Conservation (phyloP, 2,113 vertebrate genomes). For the Chiloscyllium plagiosum region DNA sequence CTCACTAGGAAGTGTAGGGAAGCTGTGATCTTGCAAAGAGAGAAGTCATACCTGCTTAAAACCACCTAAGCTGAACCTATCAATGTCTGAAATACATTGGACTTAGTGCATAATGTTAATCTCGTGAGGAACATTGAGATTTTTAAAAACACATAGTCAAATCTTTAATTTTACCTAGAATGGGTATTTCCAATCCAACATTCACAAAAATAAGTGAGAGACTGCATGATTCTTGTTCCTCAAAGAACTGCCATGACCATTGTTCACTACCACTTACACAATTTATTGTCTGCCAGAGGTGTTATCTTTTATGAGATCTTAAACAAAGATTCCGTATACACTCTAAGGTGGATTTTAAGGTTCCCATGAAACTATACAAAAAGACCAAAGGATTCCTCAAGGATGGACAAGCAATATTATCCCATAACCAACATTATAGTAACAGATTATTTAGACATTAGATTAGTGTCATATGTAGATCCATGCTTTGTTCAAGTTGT, state of each 20-base stretch:
- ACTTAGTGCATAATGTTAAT: neutral
- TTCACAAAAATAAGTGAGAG: neutral
- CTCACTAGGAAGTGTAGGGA: neutral
- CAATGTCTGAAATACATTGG: neutral
- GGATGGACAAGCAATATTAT: neutral
- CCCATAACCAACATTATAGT: neutral
- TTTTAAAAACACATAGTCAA: neutral
- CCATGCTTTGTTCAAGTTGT: neutral
- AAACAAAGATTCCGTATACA: neutral
- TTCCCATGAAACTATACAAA: neutral
- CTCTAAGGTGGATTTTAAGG: neutral
- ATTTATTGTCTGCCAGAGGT: neutral
- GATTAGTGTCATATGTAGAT: neutral
- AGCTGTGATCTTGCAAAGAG: neutral
- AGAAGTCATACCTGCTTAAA: neutral
- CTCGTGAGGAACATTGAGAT: neutral
- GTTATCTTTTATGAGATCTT: neutral
- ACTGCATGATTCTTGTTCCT: neutral
- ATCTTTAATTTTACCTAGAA: neutral
- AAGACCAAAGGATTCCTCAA: neutral
- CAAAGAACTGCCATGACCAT: neutral
- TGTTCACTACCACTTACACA: neutral
- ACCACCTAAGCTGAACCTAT: neutral
- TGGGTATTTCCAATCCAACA: neutral
- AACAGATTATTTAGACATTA: neutral